Evolutionary conservation across 1,140 invertebrate species (phyloP).

Genomic region (Kradibia gibbosae): DNA sequence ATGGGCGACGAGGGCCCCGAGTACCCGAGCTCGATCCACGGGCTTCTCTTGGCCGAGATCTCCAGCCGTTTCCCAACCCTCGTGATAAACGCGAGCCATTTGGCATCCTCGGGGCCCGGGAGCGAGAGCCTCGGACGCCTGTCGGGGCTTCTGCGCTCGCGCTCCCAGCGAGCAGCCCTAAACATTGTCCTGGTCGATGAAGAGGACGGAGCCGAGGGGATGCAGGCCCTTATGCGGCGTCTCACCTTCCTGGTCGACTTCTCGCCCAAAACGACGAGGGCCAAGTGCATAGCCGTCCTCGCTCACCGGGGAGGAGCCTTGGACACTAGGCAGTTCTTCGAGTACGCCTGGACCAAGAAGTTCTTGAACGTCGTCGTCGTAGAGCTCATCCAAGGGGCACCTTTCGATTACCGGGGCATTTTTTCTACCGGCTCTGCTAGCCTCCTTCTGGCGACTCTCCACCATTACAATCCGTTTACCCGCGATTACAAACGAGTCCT

Average conservation of each 20-base stretch:
- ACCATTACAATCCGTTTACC: slow-evolving; percentile 15
- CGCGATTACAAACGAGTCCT: neutral
- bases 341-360: neutral
- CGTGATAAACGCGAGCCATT: neutral
- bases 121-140: neutral
- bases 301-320: neutral
- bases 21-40: neutral
- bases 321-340: neutral
- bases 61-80: neutral
- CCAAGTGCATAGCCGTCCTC: neutral
- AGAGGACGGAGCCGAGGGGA: neutral
- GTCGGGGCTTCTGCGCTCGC: neutral
- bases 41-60: neutral
- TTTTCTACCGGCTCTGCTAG: neutral
- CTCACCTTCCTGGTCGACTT: neutral
- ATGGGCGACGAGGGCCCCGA: neutral
- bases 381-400: neutral
- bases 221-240: neutral
- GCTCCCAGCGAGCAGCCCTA: neutral
- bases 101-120: neutral
- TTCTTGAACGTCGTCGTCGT: slow-evolving; percentile 16
- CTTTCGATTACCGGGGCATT: neutral
- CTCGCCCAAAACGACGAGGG: neutral
- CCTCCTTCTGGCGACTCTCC: neutral
- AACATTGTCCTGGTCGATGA: neutral